Evolutionary conservation across 2,797 vertebrate species (phyloP), one percentile per base, ranked within the genome.

Genomic region (Chloroceryle inda): DNA sequence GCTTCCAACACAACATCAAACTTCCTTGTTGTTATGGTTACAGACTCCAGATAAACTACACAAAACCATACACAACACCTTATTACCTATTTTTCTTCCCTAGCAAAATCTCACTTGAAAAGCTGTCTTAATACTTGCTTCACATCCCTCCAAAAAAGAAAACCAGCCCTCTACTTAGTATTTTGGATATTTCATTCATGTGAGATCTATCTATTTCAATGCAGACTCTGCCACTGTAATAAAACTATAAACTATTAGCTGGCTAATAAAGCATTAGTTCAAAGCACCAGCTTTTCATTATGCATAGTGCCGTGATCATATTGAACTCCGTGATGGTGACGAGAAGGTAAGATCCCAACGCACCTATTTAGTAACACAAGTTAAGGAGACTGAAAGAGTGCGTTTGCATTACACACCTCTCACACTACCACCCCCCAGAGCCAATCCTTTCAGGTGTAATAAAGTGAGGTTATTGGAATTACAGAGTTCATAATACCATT

Each of bases 391-490:
- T 67, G n/a, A 82, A 76, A 31, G 3, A 55, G 35, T 4, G 7
- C 47, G 24, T 72, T 74, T 49, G n/a, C 40, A 24, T 4, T 53
- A 56, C 52, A 29, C 56, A 20, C 44, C 62, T 76, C 66, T 93
- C 4, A 0, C 17, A 37, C 42, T 42, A 85, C 49, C 69, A 88
- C 66, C 55, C 74, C 86, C 77, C 80, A 90, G 50, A 87, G 80
- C 63, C 66, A 90, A 93, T 15, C 77, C 73, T 88, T 84, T 88
- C 0, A 1, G 88, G 83, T 3, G 1, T 22, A 90, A 79, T 66
- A 96, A 96, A 84, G 55, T 76, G 71, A 92, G 93, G 77, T 77
- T 95, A 84, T 88, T 92, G 66, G 67, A 96, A 94, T 95, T 92
- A 88, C 76, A 78, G 82, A 87, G 79, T 84, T 95, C 85, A 84